These are phyloP conservation scores for Aphidoletes aphidimyza DNA, from an alignment of 2,888 invertebrate species.

Conservation along the genomic window DNA sequence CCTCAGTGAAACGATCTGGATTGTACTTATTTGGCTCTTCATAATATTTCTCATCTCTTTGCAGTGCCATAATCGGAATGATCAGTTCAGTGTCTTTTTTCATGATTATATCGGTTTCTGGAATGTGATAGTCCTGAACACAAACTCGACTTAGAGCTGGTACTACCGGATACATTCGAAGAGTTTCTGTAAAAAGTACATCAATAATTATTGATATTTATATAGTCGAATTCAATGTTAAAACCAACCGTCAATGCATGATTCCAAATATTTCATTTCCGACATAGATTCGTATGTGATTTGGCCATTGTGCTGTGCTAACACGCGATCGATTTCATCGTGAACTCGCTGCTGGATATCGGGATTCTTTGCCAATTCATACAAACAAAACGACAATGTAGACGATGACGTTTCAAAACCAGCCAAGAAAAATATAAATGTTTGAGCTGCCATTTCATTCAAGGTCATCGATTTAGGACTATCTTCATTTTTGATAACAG, in stretches of 20 bases:
- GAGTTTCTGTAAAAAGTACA: conserved; percentile 61
- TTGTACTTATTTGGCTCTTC: conserved; percentile 66
- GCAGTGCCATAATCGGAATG: conserved; percentile 65
- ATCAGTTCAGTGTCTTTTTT: conserved; percentile 64
- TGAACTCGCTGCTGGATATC: conserved; percentile 68
- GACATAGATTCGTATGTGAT: conserved; percentile 70
- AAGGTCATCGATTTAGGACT: conserved; percentile 57
- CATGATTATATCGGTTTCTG: conserved; percentile 62
- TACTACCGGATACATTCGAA: conserved; percentile 66
- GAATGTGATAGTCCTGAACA: conserved; percentile 63
- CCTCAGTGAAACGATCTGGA: conserved; percentile 64
- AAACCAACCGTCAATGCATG: conserved; percentile 68
- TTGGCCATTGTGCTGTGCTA: conserved; percentile 66
- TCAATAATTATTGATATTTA: no score
- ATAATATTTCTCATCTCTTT: conserved; percentile 65
- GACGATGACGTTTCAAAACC: conserved; percentile 75
- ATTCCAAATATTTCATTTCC: conserved; percentile 70
- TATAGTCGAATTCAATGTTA: no score
- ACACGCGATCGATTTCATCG: conserved; percentile 67
- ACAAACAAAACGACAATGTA: conserved; percentile 70
- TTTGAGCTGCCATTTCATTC: conserved; percentile 64
- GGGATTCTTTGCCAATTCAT: conserved; percentile 69
- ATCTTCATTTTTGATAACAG: conserved; percentile 59
- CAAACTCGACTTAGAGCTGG: conserved; percentile 65
- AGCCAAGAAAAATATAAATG: conserved; percentile 64